Conservation (phyloP, 2,888 invertebrate species). For the Lepidocyrtoides sp. region DNA sequence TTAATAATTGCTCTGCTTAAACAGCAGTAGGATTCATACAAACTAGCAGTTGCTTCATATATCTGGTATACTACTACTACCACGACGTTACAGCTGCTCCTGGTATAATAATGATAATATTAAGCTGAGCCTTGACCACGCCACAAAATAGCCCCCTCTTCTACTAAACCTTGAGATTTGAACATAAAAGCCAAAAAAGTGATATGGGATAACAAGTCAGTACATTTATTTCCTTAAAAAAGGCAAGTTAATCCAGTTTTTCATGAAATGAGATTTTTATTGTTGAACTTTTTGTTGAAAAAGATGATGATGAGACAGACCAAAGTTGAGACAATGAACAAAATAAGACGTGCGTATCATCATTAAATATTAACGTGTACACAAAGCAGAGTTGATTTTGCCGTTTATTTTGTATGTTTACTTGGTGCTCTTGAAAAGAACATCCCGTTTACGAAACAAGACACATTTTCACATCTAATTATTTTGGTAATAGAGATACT, state of each 20-base stretch:
- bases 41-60: too few species aligned
- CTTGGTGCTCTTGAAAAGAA: neutral
- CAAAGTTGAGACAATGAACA: slow-evolving; percentile 27
- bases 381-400: neutral
- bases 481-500: neutral
- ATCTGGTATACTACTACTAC: neutral
- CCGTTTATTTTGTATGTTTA: neutral
- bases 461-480: slow-evolving; percentile 35
- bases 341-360: slow-evolving; percentile 65
- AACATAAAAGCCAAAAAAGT: slow-evolving; percentile 56
- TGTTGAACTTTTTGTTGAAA: slow-evolving; percentile 58
- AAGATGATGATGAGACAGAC: slow-evolving; percentile 20
- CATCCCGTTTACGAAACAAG: slow-evolving; percentile 12
- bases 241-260: slow-evolving; percentile 84
- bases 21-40: too few species aligned
- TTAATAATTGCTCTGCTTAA: slow-evolving; percentile 73
- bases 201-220: slow-evolving; percentile 31
- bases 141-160: slow-evolving; percentile 28
- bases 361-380: slow-evolving; percentile 59
- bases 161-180: neutral
- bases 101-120: slow-evolving; percentile 35
- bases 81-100: neutral
- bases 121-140: slow-evolving; percentile 26
- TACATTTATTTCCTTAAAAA: slow-evolving; percentile 69
- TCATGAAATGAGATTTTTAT: slow-evolving; percentile 77